Percentiles rank a stretch among this genome's conserved stretches.
These are phyloP conservation scores for Drosophila kikkawai DNA, from an alignment of 1,140 invertebrate genomes.

Conservation along the genomic window DNA sequence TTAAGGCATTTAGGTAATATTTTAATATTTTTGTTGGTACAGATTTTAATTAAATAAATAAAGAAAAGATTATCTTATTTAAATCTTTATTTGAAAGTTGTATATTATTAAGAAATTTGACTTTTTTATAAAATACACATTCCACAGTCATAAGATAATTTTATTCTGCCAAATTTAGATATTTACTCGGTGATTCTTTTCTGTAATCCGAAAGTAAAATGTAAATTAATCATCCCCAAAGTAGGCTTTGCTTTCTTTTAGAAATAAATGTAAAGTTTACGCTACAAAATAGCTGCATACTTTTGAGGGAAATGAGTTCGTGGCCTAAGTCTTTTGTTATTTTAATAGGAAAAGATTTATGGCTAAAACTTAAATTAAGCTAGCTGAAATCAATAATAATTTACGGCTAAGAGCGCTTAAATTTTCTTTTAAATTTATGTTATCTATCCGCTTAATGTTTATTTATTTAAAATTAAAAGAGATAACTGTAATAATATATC, in stretches of 20 bases:
- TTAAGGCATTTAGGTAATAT: not conserved
- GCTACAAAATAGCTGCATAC: slow-evolving; percentile 28
- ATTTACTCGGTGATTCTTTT: not conserved
- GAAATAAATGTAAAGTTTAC: not conserved
- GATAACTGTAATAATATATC: not conserved
- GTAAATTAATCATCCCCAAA: slow-evolving; percentile 9
- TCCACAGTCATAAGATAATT: too few relatives aligned
- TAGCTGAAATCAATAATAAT: not conserved
- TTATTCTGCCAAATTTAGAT: not conserved
- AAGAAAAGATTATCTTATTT: not conserved
- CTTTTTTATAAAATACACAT: too few relatives aligned
- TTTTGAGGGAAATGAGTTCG: slow-evolving; percentile 21
- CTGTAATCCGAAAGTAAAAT: not conserved
- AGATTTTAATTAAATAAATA: not conserved
- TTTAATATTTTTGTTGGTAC: too few relatives aligned
- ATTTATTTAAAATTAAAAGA: not conserved
- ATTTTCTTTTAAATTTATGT: not conserved
- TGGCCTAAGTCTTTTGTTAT: slow-evolving; percentile 71
- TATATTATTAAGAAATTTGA: not conserved
- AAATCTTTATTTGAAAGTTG: not conserved
- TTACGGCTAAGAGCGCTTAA: not conserved
- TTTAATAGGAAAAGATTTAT: not conserved
- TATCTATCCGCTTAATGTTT: not conserved
- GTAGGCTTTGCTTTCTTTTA: slow-evolving; percentile 19
- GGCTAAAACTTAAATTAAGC: not conserved